Percentiles rank a stretch among this genome's conserved stretches.
Evolutionary conservation across 2,113 vertebrate genomes (phyloP).

Genomic region (Leptobrachium ailaonicum): DNA sequence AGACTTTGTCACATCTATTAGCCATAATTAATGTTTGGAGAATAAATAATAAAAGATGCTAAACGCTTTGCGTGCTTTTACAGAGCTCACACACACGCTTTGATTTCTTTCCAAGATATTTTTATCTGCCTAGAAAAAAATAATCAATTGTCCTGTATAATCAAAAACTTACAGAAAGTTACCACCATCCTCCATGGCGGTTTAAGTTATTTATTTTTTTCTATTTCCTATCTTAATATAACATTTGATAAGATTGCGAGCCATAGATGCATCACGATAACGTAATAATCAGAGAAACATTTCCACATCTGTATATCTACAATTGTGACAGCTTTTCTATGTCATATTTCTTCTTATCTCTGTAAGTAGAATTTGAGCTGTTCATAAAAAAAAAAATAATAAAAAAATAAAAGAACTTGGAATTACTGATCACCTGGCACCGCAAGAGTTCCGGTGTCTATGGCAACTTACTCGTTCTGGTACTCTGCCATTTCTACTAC

Average conservation of each 20-base stretch:
- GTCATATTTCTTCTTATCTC: neutral
- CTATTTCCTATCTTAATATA: too few species aligned
- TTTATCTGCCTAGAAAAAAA: too few species aligned
- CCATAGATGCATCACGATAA: neutral
- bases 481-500: constrained; percentile 28
- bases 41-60: too few species aligned
- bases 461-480: constrained; percentile 40
- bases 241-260: neutral
- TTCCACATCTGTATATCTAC: neutral
- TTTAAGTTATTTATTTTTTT: too few species aligned
- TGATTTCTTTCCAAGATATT: too few species aligned
- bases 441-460: constrained; percentile 33
- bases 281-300: neutral
- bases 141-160: too few species aligned
- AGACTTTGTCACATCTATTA: too few species aligned
- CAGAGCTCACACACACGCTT: too few species aligned
- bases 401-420: constrained; percentile 6
- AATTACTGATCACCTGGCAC: constrained; percentile 27
- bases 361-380: neutral
- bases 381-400: neutral
- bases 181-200: too few species aligned
- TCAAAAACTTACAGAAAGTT: too few species aligned
- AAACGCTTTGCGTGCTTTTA: too few species aligned
- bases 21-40: too few species aligned
- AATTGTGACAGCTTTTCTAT: neutral